phyloP scores from a whole-genome alignment of 2,113 vertebrate species.

The Monarcha castaneiventris region DNA sequence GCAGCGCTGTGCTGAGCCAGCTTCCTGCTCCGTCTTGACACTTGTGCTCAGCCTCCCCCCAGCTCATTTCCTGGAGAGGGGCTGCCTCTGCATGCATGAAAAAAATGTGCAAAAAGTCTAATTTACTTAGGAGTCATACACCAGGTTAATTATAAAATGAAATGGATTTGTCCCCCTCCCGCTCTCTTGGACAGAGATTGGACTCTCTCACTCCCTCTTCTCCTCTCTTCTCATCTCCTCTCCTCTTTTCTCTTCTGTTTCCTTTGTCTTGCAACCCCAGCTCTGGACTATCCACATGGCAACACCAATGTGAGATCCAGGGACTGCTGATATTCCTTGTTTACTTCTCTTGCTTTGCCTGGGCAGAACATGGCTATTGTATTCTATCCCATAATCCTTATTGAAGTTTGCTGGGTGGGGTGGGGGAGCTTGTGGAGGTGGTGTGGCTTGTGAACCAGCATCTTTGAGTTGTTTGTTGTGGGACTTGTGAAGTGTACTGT shows the following conservation, averaged over 20 bases:
- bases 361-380: fast-evolving
- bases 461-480: not conserved
- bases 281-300: not conserved
- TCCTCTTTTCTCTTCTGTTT: not conserved
- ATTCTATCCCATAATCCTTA: not conserved
- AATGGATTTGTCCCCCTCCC: fast-evolving
- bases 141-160: not conserved
- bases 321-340: not conserved
- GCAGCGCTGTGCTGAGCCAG: fast-evolving
- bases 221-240: not conserved
- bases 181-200: not conserved
- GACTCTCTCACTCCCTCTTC: not conserved
- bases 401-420: not conserved
- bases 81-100: not conserved
- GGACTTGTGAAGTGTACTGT: not conserved
- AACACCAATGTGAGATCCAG: fast-evolving
- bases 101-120: not conserved
- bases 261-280: not conserved
- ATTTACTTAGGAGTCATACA: not conserved
- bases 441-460: not conserved
- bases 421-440: not conserved
- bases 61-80: not conserved
- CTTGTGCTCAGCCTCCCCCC: not conserved
- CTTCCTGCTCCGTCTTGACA: not conserved
- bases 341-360: not conserved